Percentiles rank a stretch among this genome's conserved stretches.
phyloP scores from a whole-genome alignment of 1,140 invertebrate genomes.

The Drosophila sproati region DNA sequence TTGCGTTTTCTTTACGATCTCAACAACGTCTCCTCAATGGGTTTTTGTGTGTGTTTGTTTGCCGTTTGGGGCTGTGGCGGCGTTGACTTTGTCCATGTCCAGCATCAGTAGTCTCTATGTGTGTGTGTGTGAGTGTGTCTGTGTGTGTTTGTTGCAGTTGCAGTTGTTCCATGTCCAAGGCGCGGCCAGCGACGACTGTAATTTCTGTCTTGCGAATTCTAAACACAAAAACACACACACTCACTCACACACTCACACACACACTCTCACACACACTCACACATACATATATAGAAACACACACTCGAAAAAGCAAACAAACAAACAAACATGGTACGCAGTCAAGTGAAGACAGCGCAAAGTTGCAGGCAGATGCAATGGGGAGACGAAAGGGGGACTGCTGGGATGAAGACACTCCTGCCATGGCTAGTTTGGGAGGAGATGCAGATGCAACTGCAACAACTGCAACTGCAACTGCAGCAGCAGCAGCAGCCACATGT shows the following conservation, averaged over 20 bases:
- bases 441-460: conserved; percentile 66
- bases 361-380: conserved; percentile 7
- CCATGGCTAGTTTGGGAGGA: conserved; percentile 63
- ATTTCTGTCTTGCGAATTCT: conserved; percentile 76
- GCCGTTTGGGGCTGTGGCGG: conserved; percentile 53
- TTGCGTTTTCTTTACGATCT: conserved; percentile 28
- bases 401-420: conserved; percentile 46
- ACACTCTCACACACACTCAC: conserved; percentile 39
- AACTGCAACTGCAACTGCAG: conserved; percentile 23
- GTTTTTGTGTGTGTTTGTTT: conserved; percentile 42
- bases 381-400: background rate
- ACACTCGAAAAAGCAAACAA: conserved; percentile 64
- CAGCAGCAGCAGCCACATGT: conserved; percentile 55
- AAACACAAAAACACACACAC: conserved; percentile 64
- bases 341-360: conserved; percentile 73
- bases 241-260: conserved; percentile 37
- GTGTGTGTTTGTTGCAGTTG: conserved; percentile 20
- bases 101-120: conserved; percentile 5
- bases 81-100: conserved; percentile 53
- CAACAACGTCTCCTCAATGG: conserved; percentile 31
- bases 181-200: conserved; percentile 73
- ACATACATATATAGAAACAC: conserved; percentile 31
- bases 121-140: conserved; percentile 17
- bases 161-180: conserved; percentile 49
- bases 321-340: conserved; percentile 77